phyloP scores from a whole-genome alignment of 2,797 vertebrate species.

The Mus minutoides region DNA sequence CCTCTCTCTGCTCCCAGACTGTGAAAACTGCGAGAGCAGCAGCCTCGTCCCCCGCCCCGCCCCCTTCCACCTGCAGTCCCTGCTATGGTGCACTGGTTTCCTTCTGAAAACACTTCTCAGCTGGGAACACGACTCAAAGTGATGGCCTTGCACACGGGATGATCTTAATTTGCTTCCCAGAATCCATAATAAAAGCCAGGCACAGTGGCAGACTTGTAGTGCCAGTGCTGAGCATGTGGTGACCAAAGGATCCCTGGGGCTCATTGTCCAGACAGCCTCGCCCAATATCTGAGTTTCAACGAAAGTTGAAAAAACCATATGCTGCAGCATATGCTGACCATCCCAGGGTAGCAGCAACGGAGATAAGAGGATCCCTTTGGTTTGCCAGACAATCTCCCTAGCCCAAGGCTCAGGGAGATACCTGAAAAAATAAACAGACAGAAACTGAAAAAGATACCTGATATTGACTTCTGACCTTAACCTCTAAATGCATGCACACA shows the following conservation, averaged over 20 bases:
- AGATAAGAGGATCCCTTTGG: background rate
- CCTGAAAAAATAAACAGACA: background rate
- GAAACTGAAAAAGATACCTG: background rate
- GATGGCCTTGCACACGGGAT: background rate
- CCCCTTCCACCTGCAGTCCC: background rate
- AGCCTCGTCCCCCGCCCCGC: no score
- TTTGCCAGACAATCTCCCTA: background rate
- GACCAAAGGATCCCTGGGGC: background rate
- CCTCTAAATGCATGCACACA: background rate
- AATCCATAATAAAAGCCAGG: background rate
- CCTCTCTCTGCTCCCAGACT: background rate
- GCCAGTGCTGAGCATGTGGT: background rate
- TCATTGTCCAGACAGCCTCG: background rate
- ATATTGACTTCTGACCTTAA: background rate
- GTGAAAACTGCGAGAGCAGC: background rate
- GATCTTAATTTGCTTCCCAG: background rate
- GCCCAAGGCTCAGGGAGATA: background rate
- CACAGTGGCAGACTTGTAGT: background rate
- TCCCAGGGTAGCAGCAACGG: background rate
- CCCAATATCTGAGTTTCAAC: background rate
- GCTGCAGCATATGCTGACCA: background rate
- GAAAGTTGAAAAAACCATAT: background rate
- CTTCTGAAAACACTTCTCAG: background rate
- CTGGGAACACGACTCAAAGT: background rate
- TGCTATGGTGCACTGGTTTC: background rate